Base-by-base conservation (phyloP, 2,113 vertebrate genomes). In the Strix uralensis region DNA sequence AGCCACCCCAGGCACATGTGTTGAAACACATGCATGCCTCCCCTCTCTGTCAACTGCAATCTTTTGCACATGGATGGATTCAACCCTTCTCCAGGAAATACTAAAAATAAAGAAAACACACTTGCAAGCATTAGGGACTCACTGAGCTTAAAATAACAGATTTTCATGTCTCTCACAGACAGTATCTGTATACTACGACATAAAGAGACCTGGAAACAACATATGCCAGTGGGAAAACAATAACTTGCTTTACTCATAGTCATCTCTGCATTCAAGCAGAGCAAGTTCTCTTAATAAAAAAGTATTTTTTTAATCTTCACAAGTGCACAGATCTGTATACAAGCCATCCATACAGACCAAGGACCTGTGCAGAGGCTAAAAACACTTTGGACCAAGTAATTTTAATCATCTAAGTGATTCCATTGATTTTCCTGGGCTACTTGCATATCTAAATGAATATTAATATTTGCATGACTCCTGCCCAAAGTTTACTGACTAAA, bases 11-110 rank as follows among this genome's bases (percentile, higher is more conserved):
- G 97, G 96, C 96, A 96, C 94, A 94, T 58, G 51, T 92, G 93
- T 91, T 15, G 0, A 44, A 79, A 88, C 95, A 95, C 96, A 93
- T 85, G 90, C 90, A 59, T 92, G 94, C 88, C 74, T 22, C 38
- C 61, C 59, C 71, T 92, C 91, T 32, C 97, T 97, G 98, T 98
- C 98, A 94, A 2, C 3, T 92, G 71, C 46, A 23, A 98, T 98
- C 79, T 94, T 96, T 95, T 93, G 95, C 97, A 95, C 97, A 92
- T 94, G 97, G 88, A 87, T 95, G 94, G 67, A 32, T 86, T 62
- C 81, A 94, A n/a, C 69, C 63, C 87, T 97, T 55, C 62, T 22
- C 61, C 59, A 95, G 96, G 62, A 96, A 71, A 69, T 22, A 57
- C 67, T 83, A 82, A 86, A 95, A 87, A 94, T 70, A 94, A 92